These are phyloP conservation scores for Galleria mellonella DNA, from an alignment of 1,140 invertebrate species.

Conservation along the genomic window DNA sequence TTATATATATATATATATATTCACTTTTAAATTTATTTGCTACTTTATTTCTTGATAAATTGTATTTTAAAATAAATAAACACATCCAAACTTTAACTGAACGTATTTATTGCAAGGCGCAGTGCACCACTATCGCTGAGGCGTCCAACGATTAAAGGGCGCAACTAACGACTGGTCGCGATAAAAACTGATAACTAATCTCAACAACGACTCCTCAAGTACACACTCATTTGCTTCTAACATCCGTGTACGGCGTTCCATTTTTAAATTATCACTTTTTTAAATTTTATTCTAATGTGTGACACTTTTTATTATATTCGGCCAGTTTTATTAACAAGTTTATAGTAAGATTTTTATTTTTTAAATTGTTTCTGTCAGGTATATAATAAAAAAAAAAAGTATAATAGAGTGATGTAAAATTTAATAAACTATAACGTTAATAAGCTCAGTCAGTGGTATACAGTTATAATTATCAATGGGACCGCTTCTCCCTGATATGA, in stretches of 20 bases:
- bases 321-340: not conserved
- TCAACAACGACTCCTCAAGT: conserved; percentile 47
- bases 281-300: conserved; percentile 13
- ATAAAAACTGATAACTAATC: conserved; percentile 64
- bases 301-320: not conserved
- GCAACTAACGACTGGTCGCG: conserved; percentile 55
- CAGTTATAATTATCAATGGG: too few species aligned
- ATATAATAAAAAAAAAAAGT: too few species aligned
- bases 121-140: conserved; percentile 52
- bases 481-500: too few species aligned
- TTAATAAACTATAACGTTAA: not conserved
- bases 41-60: not conserved
- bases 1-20: too few species aligned
- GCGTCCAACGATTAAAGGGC: conserved; percentile 61
- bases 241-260: conserved; percentile 19
- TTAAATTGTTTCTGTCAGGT: not conserved
- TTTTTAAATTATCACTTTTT: conserved; percentile 7
- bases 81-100: conserved; percentile 11
- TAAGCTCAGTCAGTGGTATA: not conserved
- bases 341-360: not conserved
- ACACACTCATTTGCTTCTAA: conserved; percentile 47
- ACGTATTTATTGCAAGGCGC: not conserved
- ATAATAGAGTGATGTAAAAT: not conserved
- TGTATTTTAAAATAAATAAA: not conserved
- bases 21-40: not conserved